Evolutionary conservation across 1,140 invertebrate genomes (phyloP), one percentile per base, ranked within the genome.

Genomic region (Magallana ariakensis): DNA sequence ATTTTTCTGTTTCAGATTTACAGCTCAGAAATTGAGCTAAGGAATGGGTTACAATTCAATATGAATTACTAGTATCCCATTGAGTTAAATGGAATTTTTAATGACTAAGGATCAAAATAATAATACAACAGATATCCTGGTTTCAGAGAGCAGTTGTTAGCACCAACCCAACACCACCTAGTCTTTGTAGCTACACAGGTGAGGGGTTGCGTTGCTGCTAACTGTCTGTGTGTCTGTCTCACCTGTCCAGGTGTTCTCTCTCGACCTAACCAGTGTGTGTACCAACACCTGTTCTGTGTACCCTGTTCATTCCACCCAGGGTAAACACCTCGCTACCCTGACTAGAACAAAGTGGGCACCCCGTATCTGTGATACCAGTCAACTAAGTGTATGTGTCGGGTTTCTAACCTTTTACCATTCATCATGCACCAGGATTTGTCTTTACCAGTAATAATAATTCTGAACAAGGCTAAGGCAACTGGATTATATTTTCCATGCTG

Each of bases 401-500:
- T 70, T 22, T 26, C 26, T 70, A 46, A 70, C 66, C 66, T 70
- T 70, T 70, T 70, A 70, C 66, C 66, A 46, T 70, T 70, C 22
- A 70, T 70, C 66, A 70, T 70, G 9, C 22, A 70, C 66, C 66
- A 70, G 66, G 33, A 26, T 13, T 11, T 22, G 33, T 4, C 33
- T 33, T 33, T 33, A 33, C 33, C 33, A 33, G 5, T 33, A 33
- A 33, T 33, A 33, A 3, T 4, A 1, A 33, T 33, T 33, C 33
- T 33, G 33, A 33, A 33, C 5, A 4, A 33, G 33, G 33, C 33
- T 33, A 33, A 33, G 5, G 33, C 33, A 33, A 33, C 33, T 33
- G 33, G 33, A 33, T 33, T 33, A 33, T 4, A 33, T 33, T 33
- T 33, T 33, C 33, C 33, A 33, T 33, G 33, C 33, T 33, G 5